A percentile compares a stretch with the other conserved stretches of the same genome.
Evolutionary conservation across 1,140 invertebrate species (phyloP).

Genomic region (Triops longicaudatus): DNA sequence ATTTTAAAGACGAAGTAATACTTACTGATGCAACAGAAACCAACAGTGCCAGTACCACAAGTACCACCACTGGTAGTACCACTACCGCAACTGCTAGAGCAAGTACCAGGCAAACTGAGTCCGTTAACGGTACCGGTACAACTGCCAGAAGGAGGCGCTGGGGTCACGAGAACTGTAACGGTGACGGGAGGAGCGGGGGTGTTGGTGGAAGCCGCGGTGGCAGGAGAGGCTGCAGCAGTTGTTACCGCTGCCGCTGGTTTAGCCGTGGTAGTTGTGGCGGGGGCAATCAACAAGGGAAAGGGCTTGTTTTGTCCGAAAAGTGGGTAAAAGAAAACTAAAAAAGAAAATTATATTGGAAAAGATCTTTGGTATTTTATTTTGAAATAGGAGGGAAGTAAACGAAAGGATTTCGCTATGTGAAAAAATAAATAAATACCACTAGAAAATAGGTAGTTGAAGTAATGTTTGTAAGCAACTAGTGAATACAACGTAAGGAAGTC

Average conservation of each 20-base stretch:
- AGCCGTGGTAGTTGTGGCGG: not conserved
- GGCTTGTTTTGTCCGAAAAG: not conserved
- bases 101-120: not conserved
- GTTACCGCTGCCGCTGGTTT: not conserved
- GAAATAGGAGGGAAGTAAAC: no score
- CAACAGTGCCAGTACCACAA: not conserved
- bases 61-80: not conserved
- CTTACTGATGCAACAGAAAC: not conserved
- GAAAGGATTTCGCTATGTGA: no score
- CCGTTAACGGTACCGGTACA: not conserved
- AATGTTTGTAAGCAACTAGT: no score
- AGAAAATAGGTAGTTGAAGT: no score
- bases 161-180: not conserved
- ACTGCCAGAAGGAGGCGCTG: not conserved
- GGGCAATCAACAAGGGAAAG: not conserved
- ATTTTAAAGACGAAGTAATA: not conserved
- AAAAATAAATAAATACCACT: no score
- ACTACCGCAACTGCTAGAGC: not conserved
- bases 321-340: not conserved
- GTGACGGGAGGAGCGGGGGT: not conserved
- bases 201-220: not conserved
- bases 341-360: not conserved
- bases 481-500: no score
- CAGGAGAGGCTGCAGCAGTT: not conserved
- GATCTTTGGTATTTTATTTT: no score